Evolutionary conservation across 2,113 vertebrate species (phyloP).

Genomic region (Erpornis zantholeuca): DNA sequence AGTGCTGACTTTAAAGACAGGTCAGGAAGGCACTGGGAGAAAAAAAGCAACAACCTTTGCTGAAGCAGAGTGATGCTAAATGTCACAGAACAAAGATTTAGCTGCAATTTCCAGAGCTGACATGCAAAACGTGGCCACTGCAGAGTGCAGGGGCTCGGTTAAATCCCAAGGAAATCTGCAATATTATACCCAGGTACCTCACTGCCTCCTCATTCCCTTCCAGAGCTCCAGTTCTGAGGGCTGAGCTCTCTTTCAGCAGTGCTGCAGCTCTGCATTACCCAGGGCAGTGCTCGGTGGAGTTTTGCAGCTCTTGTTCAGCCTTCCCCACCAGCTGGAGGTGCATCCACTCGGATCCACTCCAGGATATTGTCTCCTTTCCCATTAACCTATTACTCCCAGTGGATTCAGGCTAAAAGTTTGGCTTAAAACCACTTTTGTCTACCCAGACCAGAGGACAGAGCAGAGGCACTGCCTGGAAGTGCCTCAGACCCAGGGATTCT

Average conservation of each 20-base stretch:
- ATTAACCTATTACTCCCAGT: background rate
- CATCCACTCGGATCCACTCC: background rate
- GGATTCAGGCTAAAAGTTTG: background rate
- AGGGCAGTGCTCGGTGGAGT: accelerated
- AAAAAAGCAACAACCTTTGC: slow-evolving; percentile 65
- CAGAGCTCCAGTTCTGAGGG: background rate
- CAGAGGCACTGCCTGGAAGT: background rate
- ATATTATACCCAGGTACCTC: background rate
- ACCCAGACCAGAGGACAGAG: background rate
- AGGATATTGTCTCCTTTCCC: background rate
- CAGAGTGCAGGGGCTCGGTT: background rate
- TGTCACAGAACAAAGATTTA: slow-evolving; percentile 71
- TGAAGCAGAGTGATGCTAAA: slow-evolving; percentile 53
- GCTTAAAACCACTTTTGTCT: background rate
- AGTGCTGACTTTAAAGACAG: slow-evolving; percentile 70
- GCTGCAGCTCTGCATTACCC: too few relatives aligned
- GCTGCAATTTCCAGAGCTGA: slow-evolving; percentile 36
- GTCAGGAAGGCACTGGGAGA: slow-evolving; percentile 58
- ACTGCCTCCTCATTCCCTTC: background rate
- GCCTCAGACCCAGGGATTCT: background rate
- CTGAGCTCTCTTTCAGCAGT: too few relatives aligned
- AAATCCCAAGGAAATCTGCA: background rate
- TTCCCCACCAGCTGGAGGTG: background rate
- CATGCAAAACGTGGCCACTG: slow-evolving; percentile 38
- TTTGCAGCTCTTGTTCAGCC: background rate